Percentiles rank a stretch among this genome's conserved stretches.
Conservation (phyloP, 2,888 invertebrate species). For the Danaus chrysippus region DNA sequence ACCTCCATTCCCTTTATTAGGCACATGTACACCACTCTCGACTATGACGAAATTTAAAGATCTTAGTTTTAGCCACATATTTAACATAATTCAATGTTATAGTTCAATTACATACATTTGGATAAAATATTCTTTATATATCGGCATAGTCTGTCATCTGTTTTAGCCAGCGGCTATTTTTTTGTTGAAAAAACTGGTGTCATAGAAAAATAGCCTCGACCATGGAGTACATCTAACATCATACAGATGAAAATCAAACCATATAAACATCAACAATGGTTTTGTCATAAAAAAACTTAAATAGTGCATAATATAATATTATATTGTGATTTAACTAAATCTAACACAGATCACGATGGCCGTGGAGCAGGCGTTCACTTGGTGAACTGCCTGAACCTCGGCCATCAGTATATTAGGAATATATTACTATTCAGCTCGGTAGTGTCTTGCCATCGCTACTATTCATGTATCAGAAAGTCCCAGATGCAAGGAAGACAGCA, state of each 20-base stretch:
- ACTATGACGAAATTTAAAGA: conserved; percentile 31
- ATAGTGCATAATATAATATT: conserved; percentile 51
- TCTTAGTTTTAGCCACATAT: conserved; percentile 11
- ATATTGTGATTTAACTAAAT: conserved; percentile 58
- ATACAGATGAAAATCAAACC: conserved; percentile 39
- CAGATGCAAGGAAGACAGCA: conserved; percentile 25
- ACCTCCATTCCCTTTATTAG: neutral
- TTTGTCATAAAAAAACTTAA: conserved; percentile 58
- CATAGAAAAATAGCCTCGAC: conserved; percentile 50
- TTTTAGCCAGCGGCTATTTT: conserved; percentile 16
- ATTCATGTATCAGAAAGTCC: conserved; percentile 11
- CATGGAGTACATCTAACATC: conserved; percentile 32
- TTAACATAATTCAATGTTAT: conserved; percentile 16
- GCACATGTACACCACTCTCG: conserved; percentile 12
- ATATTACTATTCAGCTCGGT: conserved; percentile 31
- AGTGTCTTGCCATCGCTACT: neutral
- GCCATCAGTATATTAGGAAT: conserved; percentile 21
- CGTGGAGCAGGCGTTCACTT: conserved; percentile 44
- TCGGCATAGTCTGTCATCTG: conserved; percentile 29
- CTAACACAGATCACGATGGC: conserved; percentile 50
- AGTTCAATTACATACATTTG: conserved; percentile 16
- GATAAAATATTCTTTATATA: conserved; percentile 23
- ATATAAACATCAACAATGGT: conserved; percentile 47
- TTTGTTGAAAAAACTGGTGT: conserved; percentile 19
- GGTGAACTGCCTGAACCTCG: conserved; percentile 41